phyloP scores from a whole-genome alignment of 2,888 invertebrate species.

The Magallana nippona region DNA sequence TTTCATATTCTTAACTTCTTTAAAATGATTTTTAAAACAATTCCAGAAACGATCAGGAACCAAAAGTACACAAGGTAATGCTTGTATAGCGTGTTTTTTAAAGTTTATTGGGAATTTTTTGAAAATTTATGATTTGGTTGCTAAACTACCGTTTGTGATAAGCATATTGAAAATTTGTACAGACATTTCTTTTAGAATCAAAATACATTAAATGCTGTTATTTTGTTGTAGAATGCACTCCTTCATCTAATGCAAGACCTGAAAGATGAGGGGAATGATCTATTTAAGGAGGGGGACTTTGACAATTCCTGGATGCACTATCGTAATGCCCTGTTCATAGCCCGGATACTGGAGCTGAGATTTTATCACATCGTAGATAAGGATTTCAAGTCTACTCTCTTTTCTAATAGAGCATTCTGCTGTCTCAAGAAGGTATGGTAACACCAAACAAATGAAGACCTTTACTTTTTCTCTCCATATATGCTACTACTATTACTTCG shows the following conservation, averaged over 20 bases:
- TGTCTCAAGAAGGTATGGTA: constrained; percentile 71
- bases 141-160: not conserved
- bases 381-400: constrained; percentile 70
- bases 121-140: too few relatives aligned
- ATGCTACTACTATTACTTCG: too few relatives aligned
- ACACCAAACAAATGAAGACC: too few relatives aligned
- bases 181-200: too few relatives aligned
- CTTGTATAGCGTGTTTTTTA: not conserved
- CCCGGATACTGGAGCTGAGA: constrained; percentile 64
- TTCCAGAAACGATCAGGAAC: constrained; percentile 65
- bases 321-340: constrained; percentile 70
- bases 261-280: constrained; percentile 73
- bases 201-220: not conserved
- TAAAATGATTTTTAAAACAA: constrained; percentile 24
- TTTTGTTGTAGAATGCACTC: constrained; percentile 61
- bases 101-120: not conserved
- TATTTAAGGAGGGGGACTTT: constrained; percentile 70
- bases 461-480: too few relatives aligned
- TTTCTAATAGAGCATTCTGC: constrained; percentile 73
- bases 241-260: constrained; percentile 69
- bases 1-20: not conserved
- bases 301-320: constrained; percentile 70
- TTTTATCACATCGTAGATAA: constrained; percentile 69
- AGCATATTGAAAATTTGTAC: too few relatives aligned
- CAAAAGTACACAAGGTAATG: constrained; percentile 62